These are phyloP conservation scores for Vulpes ferrilata DNA, from an alignment of 2,113 vertebrate species.

Conservation along the genomic window DNA sequence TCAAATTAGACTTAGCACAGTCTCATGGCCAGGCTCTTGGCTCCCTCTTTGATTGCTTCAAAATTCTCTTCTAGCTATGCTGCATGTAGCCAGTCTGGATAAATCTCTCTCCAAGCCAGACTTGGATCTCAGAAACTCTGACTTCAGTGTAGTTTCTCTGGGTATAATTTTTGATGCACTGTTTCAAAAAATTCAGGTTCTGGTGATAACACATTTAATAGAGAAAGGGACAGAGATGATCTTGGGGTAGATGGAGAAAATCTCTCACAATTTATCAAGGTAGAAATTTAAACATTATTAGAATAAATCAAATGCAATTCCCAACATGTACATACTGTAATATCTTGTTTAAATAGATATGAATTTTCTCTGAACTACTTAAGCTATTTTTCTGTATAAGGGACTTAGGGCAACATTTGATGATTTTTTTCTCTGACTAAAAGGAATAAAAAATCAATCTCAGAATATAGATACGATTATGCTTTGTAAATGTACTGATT, in stretches of 20 bases:
- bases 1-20: neutral
- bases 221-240: neutral
- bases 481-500: neutral
- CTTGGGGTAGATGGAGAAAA: neutral
- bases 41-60: neutral
- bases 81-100: neutral
- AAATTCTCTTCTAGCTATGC: neutral
- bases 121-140: neutral
- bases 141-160: neutral
- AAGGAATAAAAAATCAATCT: slow-evolving; percentile 19
- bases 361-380: slow-evolving; percentile 35
- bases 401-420: neutral
- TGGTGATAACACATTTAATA: slow-evolving; percentile 4
- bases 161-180: neutral
- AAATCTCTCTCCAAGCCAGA: neutral
- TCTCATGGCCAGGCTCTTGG: neutral
- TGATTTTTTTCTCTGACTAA: slow-evolving; percentile 25
- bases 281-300: slow-evolving; percentile 34
- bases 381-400: neutral
- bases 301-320: slow-evolving; percentile 29
- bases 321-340: neutral
- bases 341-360: neutral
- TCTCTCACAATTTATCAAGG: neutral
- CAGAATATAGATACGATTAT: neutral
- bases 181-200: neutral